Evolutionary conservation across 2,797 vertebrate species (phyloP).

Genomic region (Paguma larvata): DNA sequence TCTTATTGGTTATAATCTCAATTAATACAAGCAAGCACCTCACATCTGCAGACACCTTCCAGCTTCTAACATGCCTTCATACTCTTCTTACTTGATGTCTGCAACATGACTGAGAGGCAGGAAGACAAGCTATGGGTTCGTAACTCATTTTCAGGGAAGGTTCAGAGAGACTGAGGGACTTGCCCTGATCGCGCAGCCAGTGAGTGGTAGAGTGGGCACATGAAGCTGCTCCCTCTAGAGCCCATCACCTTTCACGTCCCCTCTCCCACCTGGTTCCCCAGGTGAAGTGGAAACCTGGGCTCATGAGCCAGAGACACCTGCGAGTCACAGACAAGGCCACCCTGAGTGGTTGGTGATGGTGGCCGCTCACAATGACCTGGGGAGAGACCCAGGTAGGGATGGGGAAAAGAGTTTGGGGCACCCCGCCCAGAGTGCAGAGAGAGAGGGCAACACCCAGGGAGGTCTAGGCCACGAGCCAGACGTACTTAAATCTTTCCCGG

Average conservation of each 20-base stretch:
- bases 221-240: not conserved
- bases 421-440: not conserved
- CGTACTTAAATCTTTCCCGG: not conserved
- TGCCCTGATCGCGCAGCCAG: not conserved
- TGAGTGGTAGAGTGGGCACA: not conserved
- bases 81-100: not conserved
- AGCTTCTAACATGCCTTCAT: conserved; percentile 12
- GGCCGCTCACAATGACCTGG: not conserved
- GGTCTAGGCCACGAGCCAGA: not conserved
- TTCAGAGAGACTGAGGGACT: conserved; percentile 8
- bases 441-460: not conserved
- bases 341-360: not conserved
- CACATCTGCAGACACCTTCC: not conserved
- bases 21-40: conserved; percentile 13
- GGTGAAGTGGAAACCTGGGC: not conserved
- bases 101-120: not conserved
- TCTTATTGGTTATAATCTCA: not conserved
- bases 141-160: conserved; percentile 37
- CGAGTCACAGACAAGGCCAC: not conserved
- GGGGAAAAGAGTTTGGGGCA: not conserved
- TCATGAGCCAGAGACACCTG: not conserved
- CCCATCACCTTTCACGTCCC: not conserved
- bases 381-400: not conserved
- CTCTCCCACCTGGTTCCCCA: not conserved
- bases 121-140: not conserved